Percentiles rank a stretch among this genome's conserved stretches.
Evolutionary conservation across 2,888 invertebrate genomes (phyloP).

Genomic region (Eretmocerus hayati): DNA sequence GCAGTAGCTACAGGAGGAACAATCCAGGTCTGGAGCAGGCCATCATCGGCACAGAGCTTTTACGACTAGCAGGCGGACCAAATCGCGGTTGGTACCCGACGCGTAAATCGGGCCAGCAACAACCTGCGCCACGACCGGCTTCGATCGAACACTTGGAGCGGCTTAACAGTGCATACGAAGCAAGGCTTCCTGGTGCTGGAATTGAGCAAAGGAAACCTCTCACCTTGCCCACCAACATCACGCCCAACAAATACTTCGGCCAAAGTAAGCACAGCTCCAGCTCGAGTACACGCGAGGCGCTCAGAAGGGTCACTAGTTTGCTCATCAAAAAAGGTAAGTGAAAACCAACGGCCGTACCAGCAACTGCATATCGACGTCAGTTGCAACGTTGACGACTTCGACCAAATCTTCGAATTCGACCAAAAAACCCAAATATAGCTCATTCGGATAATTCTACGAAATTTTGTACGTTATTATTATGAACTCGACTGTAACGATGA

Average conservation of each 20-base stretch:
- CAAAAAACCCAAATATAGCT: too few relatives aligned
- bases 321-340: slow-evolving; percentile 75
- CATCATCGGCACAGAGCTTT: slow-evolving; percentile 70
- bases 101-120: slow-evolving; percentile 56
- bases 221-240: slow-evolving; percentile 81
- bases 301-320: slow-evolving; percentile 81
- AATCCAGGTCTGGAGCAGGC: slow-evolving; percentile 50
- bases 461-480: too few relatives aligned
- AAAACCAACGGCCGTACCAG: too few relatives aligned
- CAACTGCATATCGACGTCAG: too few relatives aligned
- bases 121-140: slow-evolving; percentile 72
- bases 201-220: slow-evolving; percentile 68
- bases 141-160: slow-evolving; percentile 81
- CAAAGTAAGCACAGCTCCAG: slow-evolving; percentile 68
- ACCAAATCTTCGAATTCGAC: too few relatives aligned
- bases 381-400: too few relatives aligned
- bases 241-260: slow-evolving; percentile 73
- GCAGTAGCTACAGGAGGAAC: slow-evolving; percentile 41
- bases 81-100: slow-evolving; percentile 79
- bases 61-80: slow-evolving; percentile 72
- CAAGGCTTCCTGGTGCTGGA: slow-evolving; percentile 48
- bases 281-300: slow-evolving; percentile 61
- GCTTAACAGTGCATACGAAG: slow-evolving; percentile 48
- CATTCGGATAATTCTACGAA: too few relatives aligned
- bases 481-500: too few relatives aligned